Evolutionary conservation across 1,140 invertebrate genomes (phyloP), one percentile per base, ranked within the genome.

Genomic region (Drosophila insularis): DNA sequence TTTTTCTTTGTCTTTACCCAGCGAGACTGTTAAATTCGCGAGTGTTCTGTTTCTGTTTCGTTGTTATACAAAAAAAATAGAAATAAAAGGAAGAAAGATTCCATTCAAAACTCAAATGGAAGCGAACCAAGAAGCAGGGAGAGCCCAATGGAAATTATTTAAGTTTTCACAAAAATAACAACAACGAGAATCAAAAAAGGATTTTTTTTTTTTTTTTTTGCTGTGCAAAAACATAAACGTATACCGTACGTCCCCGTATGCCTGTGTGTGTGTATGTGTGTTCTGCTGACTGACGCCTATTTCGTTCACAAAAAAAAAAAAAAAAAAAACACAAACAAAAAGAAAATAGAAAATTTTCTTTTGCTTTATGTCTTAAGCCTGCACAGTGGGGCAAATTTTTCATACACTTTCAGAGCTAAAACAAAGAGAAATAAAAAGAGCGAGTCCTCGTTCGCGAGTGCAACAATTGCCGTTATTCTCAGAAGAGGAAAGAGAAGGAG

Each of bases 161-260:
- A 50, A 21, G 11, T 11, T 21, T 50, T 21, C 35, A 37, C 35
- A 37, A 13, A 11, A 37, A 37, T 37, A 37, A 37, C 4, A 35
- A 35, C 8, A 37, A 37, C 35, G 32, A 35, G 7, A 50, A 21
- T 19, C 10, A 8, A 50, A 50, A 1, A 50, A 50, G 43, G 43
- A 50, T 50, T 50, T 50, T 17, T 27, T 27, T 27, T 27, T 27
- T 27, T 27, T 27, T 27, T 4, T 50, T 50, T 50, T 46, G 43
- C 43, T 50, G 43, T 50, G 43, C 43, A 21, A 50, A 50, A 50
- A 50, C 43, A 19, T 50, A 50, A 50, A 50, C 43, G 43, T 50
- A 50, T 19, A 50, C 40, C 4, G 32, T 19, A 50, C 43, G 17
- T 50, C 2, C 8, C n/a, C 5, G 17, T 50, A 2, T 8, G 43